Evolutionary conservation across 2,113 vertebrate genomes (phyloP), one percentile per base, ranked within the genome.

Genomic region (Pycnonotus jocosus): DNA sequence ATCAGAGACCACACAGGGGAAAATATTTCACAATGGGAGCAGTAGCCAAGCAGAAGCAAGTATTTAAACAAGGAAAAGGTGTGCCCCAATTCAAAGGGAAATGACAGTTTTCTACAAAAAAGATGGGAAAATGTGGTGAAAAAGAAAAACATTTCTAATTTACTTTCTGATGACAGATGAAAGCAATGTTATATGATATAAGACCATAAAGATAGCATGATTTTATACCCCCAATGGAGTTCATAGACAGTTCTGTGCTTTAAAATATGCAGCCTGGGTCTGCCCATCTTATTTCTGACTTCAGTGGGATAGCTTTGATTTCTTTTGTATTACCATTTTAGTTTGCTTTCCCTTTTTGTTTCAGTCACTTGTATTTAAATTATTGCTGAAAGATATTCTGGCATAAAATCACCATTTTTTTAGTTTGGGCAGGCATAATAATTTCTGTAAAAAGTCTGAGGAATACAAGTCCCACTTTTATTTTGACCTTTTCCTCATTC

Each of bases 331-430:
- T 96, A 91, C 33, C 68, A 57, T 92, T 90, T 89, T 72, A 78
- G 73, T 90, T 94, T 90, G 20, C 45, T 94, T 96, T 93, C 62
- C 31, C 51, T 96, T 92, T 92, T 95, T 90, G 61, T 92, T 92
- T 95, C 83, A 88, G 73, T 83, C 77, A 86, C 66, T 95, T 79
- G 20, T 90, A 57, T 87, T 95, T 74, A 76, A 73, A 70, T 95
- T 93, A 69, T n/a, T 56, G 25, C 62, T 88, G 76, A 71, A 94
- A 84, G 68, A 74, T 79, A 87, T 69, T 88, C 69, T 93, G 40
- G n/a, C 66, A 89, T 58, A 73, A 80, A 92, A 93, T 96, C 94
- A 95, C 70, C 78, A 72, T 90, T 82, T 96, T 92, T 86, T 88
- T 95, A 37, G 15, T 87, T 22, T 80, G 54, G 48, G 48, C 30